Percentiles rank a stretch among this genome's conserved stretches.
Evolutionary conservation across 2,888 invertebrate species (phyloP).

Genomic region (Drosophila maculinotata): DNA sequence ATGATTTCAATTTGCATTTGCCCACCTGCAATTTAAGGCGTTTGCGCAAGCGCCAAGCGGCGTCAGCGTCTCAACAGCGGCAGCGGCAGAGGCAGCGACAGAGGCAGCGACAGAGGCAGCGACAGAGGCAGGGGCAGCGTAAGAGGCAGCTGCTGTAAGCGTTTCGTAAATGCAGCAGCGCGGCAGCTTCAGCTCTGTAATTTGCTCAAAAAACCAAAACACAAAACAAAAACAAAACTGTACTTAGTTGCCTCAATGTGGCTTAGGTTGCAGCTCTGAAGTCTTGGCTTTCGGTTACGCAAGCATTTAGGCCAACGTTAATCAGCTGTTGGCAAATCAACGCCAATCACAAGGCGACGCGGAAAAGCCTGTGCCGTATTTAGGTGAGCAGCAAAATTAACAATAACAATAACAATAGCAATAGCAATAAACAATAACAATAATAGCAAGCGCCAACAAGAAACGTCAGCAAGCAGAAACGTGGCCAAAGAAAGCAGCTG

Average conservation of each 20-base stretch:
- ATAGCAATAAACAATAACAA: conserved; percentile 1
- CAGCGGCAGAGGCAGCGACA: too few relatives aligned
- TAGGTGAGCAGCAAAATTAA: conserved; percentile 10
- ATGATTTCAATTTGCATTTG: conserved; percentile 78
- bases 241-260: conserved; percentile 7
- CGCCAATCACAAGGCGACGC: conserved; percentile 47
- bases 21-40: conserved; percentile 72
- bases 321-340: conserved; percentile 66
- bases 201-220: conserved; percentile 16
- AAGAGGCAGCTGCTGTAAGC: conserved; percentile 27
- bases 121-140: conserved; percentile 1
- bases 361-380: conserved; percentile 19
- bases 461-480: conserved; percentile 1
- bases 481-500: conserved; percentile 49
- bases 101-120: not conserved
- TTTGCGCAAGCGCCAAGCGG: conserved; percentile 56
- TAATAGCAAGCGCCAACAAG: conserved; percentile 6
- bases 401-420: not conserved
- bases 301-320: conserved; percentile 59
- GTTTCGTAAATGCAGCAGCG: conserved; percentile 38
- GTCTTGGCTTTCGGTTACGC: conserved; percentile 40
- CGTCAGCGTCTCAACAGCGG: conserved; percentile 26
- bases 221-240: conserved; percentile 6
- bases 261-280: conserved; percentile 11
- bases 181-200: conserved; percentile 35